Evolutionary conservation across 1,140 invertebrate genomes (phyloP).

Genomic region (Drosophila yakuba): DNA sequence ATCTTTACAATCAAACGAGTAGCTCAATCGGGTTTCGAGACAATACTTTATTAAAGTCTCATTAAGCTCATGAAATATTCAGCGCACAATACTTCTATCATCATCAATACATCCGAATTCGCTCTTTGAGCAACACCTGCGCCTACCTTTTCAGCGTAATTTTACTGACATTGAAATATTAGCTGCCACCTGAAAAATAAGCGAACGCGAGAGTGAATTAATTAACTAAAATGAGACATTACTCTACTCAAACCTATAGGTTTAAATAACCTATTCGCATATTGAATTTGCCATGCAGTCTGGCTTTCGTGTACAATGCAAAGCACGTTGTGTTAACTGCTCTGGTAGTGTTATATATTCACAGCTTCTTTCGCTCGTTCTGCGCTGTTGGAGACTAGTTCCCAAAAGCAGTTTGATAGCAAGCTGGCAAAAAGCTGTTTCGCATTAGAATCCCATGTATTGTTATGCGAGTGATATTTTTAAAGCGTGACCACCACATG

Average conservation of each 20-base stretch:
- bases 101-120: constrained; percentile 56
- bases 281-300: constrained; percentile 67
- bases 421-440: constrained; percentile 37
- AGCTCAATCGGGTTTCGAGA: constrained; percentile 21
- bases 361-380: constrained; percentile 52
- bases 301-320: constrained; percentile 57
- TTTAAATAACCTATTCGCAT: constrained; percentile 72
- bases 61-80: constrained; percentile 53
- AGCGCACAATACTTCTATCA: constrained; percentile 41
- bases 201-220: not conserved
- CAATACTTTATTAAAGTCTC: constrained; percentile 12
- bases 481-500: constrained; percentile 78
- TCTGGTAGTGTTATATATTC: constrained; percentile 57
- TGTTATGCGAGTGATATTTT: constrained; percentile 60
- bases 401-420: constrained; percentile 26
- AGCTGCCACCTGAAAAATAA: not conserved
- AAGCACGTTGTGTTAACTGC: constrained; percentile 42
- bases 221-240: not conserved
- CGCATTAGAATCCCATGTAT: constrained; percentile 45
- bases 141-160: constrained; percentile 9
- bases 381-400: constrained; percentile 34
- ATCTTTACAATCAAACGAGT: constrained; percentile 29
- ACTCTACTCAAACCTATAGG: constrained; percentile 6
- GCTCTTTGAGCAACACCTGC: constrained; percentile 53
- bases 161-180: not conserved